phyloP scores from a whole-genome alignment of 2,113 vertebrate species.

The Clupea harengus region DNA sequence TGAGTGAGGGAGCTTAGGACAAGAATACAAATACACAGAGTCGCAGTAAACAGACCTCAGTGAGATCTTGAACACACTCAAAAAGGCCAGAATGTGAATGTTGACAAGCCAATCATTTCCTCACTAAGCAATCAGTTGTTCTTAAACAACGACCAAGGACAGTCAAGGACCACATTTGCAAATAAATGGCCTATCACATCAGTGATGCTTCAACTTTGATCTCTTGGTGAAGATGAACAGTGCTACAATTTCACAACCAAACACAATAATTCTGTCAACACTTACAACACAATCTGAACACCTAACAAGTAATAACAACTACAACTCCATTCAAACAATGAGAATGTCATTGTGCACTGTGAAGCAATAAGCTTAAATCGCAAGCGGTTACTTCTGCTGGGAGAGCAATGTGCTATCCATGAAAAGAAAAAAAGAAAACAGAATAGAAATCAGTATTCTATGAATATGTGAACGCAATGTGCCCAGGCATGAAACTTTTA shows the following conservation, averaged over 20 bases:
- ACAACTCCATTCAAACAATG: conserved; percentile 9
- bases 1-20: background rate
- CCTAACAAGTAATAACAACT: background rate
- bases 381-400: background rate
- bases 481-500: background rate
- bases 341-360: background rate
- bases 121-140: background rate
- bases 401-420: background rate
- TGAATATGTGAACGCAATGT: conserved; percentile 5
- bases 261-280: background rate
- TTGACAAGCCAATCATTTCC: background rate
- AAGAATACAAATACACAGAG: background rate
- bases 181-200: conserved; percentile 9
- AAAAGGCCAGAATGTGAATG: background rate
- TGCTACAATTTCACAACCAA: background rate
- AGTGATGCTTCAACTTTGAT: background rate
- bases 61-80: background rate
- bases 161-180: conserved; percentile 2
- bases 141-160: background rate
- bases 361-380: background rate
- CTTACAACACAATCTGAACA: background rate
- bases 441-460: background rate
- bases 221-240: background rate
- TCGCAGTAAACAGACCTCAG: background rate
- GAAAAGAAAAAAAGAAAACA: background rate